Evolutionary conservation across 2,888 invertebrate species (phyloP).

Genomic region (Acleris sparsana): DNA sequence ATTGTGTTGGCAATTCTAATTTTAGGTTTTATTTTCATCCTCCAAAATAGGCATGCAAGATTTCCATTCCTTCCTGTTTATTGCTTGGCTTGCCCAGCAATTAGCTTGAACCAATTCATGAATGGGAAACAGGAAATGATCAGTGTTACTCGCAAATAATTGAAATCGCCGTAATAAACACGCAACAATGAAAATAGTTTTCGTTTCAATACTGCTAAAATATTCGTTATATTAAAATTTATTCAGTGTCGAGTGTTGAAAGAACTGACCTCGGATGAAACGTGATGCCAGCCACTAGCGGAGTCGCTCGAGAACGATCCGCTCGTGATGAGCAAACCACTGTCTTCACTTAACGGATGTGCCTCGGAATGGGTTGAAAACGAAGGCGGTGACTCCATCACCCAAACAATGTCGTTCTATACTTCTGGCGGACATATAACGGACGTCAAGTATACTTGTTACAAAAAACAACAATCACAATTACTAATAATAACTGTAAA

Average conservation of each 20-base stretch:
- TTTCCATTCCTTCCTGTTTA: too few species aligned
- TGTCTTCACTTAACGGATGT: slow-evolving; percentile 89
- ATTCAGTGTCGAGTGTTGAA: slow-evolving; percentile 20
- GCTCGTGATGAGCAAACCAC: slow-evolving; percentile 88
- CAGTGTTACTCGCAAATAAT: background rate
- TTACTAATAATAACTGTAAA: slow-evolving; percentile 27
- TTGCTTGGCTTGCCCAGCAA: background rate
- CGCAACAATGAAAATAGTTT: background rate
- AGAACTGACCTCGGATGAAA: slow-evolving; percentile 85
- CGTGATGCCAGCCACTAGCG: slow-evolving; percentile 86
- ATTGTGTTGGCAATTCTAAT: background rate
- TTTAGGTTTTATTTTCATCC: too few species aligned
- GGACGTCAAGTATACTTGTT: slow-evolving; percentile 47
- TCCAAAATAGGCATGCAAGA: too few species aligned
- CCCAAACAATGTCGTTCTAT: slow-evolving; percentile 51
- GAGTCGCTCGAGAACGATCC: slow-evolving; percentile 90
- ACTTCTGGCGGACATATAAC: slow-evolving; percentile 55
- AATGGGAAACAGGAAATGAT: slow-evolving; percentile 5
- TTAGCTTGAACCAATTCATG: background rate
- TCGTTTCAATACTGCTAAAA: background rate
- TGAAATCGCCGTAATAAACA: slow-evolving; percentile 1
- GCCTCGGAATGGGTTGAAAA: slow-evolving; percentile 89
- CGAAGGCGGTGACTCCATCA: slow-evolving; percentile 91
- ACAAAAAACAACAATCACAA: slow-evolving; percentile 43
- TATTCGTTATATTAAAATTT: background rate